A percentile compares a stretch with the other conserved stretches of the same genome.
These are phyloP conservation scores for Hyles vespertilio DNA, from an alignment of 1,140 invertebrate genomes.

Conservation along the genomic window DNA sequence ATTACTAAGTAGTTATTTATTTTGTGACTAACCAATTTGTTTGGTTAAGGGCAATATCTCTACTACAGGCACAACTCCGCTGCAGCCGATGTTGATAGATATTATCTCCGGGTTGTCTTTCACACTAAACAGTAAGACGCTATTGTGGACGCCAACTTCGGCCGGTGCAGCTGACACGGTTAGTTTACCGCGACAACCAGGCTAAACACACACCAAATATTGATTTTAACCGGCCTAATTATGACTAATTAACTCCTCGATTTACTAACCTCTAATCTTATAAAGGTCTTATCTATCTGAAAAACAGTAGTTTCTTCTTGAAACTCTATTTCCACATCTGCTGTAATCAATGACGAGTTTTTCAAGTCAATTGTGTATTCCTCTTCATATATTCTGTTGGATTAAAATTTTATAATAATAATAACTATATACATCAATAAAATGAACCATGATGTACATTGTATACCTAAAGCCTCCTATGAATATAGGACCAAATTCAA, in stretches of 20 bases:
- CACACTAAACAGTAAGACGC: slow-evolving; percentile 50
- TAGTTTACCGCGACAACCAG: slow-evolving; percentile 52
- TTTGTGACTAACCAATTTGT: slow-evolving; percentile 41
- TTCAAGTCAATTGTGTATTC: slow-evolving; percentile 52
- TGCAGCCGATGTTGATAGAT: slow-evolving; percentile 46
- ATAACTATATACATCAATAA: neutral
- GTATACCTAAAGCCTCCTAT: slow-evolving; percentile 42
- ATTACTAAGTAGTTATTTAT: too few species aligned
- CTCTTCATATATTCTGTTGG: slow-evolving; percentile 59
- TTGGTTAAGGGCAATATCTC: slow-evolving; percentile 61
- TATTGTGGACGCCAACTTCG: slow-evolving; percentile 43
- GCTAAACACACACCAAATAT: slow-evolving; percentile 29
- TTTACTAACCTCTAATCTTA: slow-evolving; percentile 46
- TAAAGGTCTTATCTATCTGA: slow-evolving; percentile 46
- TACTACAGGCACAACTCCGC: slow-evolving; percentile 50
- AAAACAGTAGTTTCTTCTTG: slow-evolving; percentile 52
- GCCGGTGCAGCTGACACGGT: slow-evolving; percentile 55
- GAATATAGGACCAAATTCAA: slow-evolving; percentile 67
- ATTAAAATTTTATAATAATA: neutral
- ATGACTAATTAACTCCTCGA: too few species aligned
- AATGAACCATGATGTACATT: neutral
- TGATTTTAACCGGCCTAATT: too few species aligned
- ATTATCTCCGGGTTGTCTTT: slow-evolving; percentile 66
- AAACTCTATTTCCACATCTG: slow-evolving; percentile 56
- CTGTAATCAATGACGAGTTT: slow-evolving; percentile 58